Evolutionary conservation across 2,113 vertebrate species (phyloP).

Genomic region (Agelaius tricolor): DNA sequence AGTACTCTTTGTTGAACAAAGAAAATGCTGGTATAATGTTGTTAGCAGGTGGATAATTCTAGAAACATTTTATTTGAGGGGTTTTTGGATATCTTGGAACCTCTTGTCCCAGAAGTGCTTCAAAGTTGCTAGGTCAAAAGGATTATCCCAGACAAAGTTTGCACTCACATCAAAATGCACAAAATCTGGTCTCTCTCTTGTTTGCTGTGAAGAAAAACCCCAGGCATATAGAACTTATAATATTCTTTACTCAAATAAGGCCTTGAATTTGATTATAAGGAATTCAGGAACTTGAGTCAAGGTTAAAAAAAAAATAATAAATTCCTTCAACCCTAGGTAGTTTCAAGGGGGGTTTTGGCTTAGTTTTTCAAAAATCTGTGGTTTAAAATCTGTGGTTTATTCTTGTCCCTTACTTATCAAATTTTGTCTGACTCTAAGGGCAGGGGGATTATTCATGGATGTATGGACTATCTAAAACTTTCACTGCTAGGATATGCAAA

Average conservation of each 20-base stretch:
- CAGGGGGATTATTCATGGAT: neutral
- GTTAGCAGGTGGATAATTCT: neutral
- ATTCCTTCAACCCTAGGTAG: neutral
- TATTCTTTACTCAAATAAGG: neutral
- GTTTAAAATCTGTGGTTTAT: neutral
- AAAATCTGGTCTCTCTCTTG: neutral
- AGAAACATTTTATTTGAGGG: neutral
- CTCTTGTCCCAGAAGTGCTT: neutral
- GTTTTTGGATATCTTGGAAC: neutral
- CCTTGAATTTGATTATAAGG: neutral
- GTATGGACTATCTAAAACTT: neutral
- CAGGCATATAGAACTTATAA: neutral
- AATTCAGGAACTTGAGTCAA: neutral
- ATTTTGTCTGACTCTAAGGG: neutral
- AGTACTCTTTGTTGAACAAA: neutral
- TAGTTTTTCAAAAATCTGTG: neutral
- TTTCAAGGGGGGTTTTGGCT: rapidly evolving
- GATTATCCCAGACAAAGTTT: neutral
- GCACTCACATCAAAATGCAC: neutral
- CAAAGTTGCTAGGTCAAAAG: neutral
- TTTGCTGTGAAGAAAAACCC: neutral
- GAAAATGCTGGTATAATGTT: neutral
- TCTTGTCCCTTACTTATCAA: neutral
- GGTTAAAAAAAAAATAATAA: neutral
- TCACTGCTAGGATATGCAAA: neutral